Evolutionary conservation across 2,797 vertebrate genomes (phyloP).

Genomic region (Sebastes iracundus): DNA sequence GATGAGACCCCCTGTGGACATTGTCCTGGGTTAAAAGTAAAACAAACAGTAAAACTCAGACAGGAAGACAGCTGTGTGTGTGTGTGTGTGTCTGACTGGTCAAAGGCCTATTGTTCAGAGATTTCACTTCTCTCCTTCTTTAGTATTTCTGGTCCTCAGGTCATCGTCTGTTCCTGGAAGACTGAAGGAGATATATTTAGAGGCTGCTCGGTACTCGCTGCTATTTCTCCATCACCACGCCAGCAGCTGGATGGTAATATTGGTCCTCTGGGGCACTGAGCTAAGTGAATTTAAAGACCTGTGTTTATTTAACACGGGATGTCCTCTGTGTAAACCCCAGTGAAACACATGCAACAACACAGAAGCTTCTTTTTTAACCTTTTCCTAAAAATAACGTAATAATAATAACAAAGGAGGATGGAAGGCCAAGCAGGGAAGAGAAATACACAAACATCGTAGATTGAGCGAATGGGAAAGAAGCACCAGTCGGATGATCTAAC

Average conservation of each 20-base stretch:
- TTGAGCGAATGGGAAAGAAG: neutral
- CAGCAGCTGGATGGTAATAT: conserved; percentile 14
- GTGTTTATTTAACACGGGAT: conserved; percentile 13
- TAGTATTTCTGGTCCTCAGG: neutral
- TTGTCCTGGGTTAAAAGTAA: neutral
- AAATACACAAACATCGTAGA: neutral
- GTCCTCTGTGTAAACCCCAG: conserved; percentile 21
- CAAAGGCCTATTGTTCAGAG: neutral
- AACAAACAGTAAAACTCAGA: neutral
- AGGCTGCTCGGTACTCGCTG: neutral
- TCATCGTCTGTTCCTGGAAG: conserved; percentile 2
- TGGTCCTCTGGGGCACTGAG: neutral
- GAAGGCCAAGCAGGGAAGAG: no score
- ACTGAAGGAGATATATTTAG: conserved; percentile 26
- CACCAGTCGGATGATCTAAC: neutral
- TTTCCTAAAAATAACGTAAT: neutral
- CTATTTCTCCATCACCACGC: neutral
- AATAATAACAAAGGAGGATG: neutral
- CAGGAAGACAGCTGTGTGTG: conserved; percentile 19
- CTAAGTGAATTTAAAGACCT: neutral
- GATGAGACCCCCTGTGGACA: neutral
- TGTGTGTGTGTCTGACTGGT: neutral
- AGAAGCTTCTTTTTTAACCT: neutral
- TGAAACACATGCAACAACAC: neutral
- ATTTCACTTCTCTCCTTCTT: neutral